Evolutionary conservation across 2,888 invertebrate species (phyloP).

Genomic region (Macrosoma leucophasiata): DNA sequence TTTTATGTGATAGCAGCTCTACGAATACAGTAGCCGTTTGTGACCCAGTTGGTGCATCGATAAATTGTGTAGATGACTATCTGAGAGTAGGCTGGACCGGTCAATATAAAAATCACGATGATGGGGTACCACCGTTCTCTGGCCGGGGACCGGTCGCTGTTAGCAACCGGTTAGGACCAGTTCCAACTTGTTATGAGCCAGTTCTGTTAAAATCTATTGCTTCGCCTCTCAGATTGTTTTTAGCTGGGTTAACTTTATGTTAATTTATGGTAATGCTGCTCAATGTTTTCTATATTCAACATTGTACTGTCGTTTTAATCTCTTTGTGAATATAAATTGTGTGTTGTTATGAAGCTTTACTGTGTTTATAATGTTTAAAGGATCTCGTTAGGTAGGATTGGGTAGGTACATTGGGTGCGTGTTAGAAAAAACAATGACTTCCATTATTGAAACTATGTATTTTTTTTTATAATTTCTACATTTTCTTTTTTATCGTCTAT

Average conservation of each 20-base stretch:
- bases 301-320: conserved; percentile 30
- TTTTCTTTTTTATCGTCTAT: conserved; percentile 67
- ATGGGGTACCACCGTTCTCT: conserved; percentile 47
- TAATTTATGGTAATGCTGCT: conserved; percentile 45
- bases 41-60: conserved; percentile 3
- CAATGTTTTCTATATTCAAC: conserved; percentile 40
- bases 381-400: conserved; percentile 4
- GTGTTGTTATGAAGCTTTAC: conserved; percentile 26
- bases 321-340: conserved; percentile 26
- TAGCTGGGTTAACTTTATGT: conserved; percentile 42
- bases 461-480: conserved; percentile 71
- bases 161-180: conserved; percentile 34
- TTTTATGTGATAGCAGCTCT: conserved; percentile 3
- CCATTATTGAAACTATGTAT: conserved; percentile 72
- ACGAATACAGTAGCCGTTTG: background rate
- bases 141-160: conserved; percentile 31
- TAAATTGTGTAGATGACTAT: background rate
- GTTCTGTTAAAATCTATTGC: conserved; percentile 37
- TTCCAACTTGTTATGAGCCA: conserved; percentile 28
- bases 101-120: conserved; percentile 18
- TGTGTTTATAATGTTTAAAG: conserved; percentile 7
- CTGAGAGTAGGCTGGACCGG: too few species aligned
- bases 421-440: conserved; percentile 44
- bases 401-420: conserved; percentile 13
- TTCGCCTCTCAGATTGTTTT: conserved; percentile 39